A percentile compares a stretch with the other conserved stretches of the same genome.
These are phyloP conservation scores for Loriculus beryllinus DNA, from an alignment of 2,797 vertebrate species.

Conservation along the genomic window DNA sequence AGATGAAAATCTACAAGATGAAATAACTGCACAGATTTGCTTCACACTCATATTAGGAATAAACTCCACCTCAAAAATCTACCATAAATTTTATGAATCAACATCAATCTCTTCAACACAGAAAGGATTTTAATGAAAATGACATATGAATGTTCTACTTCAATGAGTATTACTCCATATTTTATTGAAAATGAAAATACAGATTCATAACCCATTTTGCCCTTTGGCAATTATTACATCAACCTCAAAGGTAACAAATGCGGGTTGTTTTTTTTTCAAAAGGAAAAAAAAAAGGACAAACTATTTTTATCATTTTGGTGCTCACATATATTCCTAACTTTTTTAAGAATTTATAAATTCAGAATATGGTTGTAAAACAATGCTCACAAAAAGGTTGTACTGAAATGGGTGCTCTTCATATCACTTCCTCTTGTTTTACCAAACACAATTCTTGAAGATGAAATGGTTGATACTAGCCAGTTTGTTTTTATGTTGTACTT, in stretches of 20 bases:
- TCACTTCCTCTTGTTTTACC: not conserved
- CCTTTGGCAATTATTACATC: not conserved
- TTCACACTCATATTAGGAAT: not conserved
- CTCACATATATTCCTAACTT: not conserved
- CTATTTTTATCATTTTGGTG: not conserved
- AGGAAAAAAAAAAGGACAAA: not conserved
- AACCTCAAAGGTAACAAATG: not conserved
- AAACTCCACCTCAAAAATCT: not conserved
- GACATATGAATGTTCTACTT: not conserved
- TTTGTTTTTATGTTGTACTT: not conserved
- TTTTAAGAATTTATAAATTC: not conserved
- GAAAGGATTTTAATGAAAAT: not conserved
- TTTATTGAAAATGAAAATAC: not conserved
- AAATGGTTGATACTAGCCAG: not conserved
- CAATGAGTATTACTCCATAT: not conserved
- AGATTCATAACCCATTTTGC: not conserved
- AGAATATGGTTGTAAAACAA: not conserved
- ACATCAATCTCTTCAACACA: not conserved
- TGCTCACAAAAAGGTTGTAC: not conserved
- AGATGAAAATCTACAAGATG: accelerated
- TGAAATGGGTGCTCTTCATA: not conserved
- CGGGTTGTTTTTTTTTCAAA: not conserved
- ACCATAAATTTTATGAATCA: not conserved
- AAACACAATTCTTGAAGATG: not conserved
- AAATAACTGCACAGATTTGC: not conserved